These are phyloP conservation scores for Iguana delicatissima DNA, from an alignment of 2,797 vertebrate genomes.

Conservation along the genomic window DNA sequence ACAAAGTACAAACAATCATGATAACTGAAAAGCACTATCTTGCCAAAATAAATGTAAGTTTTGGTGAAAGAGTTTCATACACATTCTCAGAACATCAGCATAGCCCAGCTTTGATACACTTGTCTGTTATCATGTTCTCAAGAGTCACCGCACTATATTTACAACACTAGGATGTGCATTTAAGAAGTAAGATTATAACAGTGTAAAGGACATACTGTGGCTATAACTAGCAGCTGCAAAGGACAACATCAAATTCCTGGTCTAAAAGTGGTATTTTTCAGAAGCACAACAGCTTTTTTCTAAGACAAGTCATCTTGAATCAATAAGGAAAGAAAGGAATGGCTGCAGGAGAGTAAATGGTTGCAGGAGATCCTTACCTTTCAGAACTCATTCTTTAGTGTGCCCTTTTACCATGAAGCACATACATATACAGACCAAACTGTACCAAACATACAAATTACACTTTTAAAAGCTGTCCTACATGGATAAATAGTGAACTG, in stretches of 20 bases:
- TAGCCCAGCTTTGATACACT: conserved; percentile 30
- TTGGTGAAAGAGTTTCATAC: not conserved
- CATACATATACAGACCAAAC: not conserved
- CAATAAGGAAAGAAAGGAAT: not conserved
- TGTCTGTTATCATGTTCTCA: not conserved
- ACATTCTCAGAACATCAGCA: not conserved
- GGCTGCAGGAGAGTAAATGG: not conserved
- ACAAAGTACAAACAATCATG: not conserved
- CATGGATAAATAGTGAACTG: not conserved
- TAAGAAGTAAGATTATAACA: not conserved
- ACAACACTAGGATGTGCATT: conserved; percentile 33
- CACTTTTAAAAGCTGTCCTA: not conserved
- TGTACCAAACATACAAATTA: not conserved
- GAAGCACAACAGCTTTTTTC: not conserved
- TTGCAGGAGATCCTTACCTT: not conserved
- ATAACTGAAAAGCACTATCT: not conserved
- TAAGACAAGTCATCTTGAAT: conserved; percentile 19
- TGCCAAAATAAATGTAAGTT: not conserved
- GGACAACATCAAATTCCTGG: not conserved
- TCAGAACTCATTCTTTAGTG: not conserved
- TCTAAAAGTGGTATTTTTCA: conserved; percentile 3
- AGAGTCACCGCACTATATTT: conserved; percentile 27
- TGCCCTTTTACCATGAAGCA: too few species aligned
- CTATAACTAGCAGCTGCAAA: fast-evolving
- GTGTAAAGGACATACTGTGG: fast-evolving